A percentile compares a stretch with the other conserved stretches of the same genome.
Conservation (phyloP, 2,888 invertebrate genomes). For the Crocallis elinguaria region DNA sequence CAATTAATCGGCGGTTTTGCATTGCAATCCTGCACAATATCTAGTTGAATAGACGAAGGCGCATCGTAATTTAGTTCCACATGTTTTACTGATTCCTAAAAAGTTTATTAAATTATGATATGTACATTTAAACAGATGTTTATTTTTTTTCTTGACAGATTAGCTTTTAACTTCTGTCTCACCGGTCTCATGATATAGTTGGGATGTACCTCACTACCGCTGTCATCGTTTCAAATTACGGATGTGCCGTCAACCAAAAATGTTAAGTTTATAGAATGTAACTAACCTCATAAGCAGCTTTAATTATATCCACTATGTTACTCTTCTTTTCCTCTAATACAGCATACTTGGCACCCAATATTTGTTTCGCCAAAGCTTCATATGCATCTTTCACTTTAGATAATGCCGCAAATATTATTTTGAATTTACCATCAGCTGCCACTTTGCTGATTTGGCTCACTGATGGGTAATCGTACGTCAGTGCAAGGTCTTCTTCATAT, state of each 20-base stretch:
- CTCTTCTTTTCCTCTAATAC: conserved; percentile 50
- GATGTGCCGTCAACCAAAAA: too few relatives aligned
- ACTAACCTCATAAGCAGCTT: conserved; percentile 87
- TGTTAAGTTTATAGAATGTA: background rate
- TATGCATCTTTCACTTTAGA: conserved; percentile 70
- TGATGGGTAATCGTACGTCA: conserved; percentile 89
- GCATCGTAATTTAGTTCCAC: conserved; percentile 26
- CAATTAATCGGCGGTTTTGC: conserved; percentile 40
- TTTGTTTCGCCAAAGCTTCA: conserved; percentile 80
- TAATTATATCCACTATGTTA: conserved; percentile 88
- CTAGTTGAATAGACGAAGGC: background rate
- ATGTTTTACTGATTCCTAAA: background rate
- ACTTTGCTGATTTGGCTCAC: conserved; percentile 87
- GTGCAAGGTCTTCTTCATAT: conserved; percentile 81
- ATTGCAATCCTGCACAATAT: conserved; percentile 5
- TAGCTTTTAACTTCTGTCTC: too few relatives aligned
- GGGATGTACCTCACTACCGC: too few relatives aligned
- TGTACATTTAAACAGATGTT: too few relatives aligned
- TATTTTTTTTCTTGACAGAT: too few relatives aligned
- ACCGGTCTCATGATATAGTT: too few relatives aligned
- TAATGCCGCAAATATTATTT: conserved; percentile 91
- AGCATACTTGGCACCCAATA: conserved; percentile 88
- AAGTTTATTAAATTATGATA: conserved; percentile 1
- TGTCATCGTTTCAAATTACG: too few relatives aligned
- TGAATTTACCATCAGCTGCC: conserved; percentile 88